Evolutionary conservation across 2,888 invertebrate species (phyloP).

Genomic region (Frankliniella intonsa): DNA sequence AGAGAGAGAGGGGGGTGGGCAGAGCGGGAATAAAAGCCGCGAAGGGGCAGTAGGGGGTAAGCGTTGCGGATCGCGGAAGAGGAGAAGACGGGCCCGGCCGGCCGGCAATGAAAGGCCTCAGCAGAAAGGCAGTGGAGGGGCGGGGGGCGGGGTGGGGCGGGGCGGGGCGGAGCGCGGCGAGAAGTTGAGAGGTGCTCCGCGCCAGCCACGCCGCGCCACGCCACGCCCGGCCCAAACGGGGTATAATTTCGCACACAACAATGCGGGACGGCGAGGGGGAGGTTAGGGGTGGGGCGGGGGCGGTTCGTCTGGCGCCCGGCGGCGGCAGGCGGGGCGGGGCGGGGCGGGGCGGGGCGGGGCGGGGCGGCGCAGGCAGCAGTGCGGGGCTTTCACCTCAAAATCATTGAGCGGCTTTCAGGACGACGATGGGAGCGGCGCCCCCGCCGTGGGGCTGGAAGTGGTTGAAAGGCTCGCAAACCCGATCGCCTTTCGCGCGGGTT

Average conservation of each 20-base stretch:
- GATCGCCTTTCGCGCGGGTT: no score
- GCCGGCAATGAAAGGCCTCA: no score
- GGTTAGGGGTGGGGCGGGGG: not conserved
- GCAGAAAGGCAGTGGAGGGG: not conserved
- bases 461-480: no score
- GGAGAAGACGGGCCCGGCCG: no score
- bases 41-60: not conserved
- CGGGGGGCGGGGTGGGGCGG: not conserved
- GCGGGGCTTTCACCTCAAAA: constrained; percentile 16
- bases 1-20: not conserved
- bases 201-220: not conserved
- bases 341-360: not conserved
- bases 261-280: constrained; percentile 5
- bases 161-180: not conserved
- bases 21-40: not conserved
- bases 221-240: constrained; percentile 2
- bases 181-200: not conserved
- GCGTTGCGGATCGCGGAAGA: no score
- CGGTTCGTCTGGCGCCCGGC: not conserved
- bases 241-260: constrained; percentile 20
- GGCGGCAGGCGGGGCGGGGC: not conserved
- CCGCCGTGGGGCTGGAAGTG: no score
- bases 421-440: not conserved
- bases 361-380: not conserved
- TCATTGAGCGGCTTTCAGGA: constrained; percentile 15